Conservation (phyloP, 2,797 vertebrate genomes). For the Sus cebifrons region DNA sequence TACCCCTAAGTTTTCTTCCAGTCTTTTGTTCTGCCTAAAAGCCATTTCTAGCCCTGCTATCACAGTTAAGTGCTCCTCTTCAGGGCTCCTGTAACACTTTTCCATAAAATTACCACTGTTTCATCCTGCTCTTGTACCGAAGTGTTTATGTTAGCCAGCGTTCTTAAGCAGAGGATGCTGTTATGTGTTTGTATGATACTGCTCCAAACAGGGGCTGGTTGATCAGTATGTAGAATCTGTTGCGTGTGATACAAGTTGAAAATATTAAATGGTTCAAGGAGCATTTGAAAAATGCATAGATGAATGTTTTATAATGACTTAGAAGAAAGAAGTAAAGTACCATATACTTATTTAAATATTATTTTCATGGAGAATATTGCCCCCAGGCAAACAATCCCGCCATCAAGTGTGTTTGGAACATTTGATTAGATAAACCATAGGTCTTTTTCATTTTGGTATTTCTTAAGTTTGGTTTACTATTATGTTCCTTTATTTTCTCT, state of each 20-base stretch:
- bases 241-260: not conserved
- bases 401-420: not conserved
- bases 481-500: not conserved
- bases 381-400: not conserved
- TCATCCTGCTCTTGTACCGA: not conserved
- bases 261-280: not conserved
- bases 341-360: not conserved
- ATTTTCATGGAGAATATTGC: conserved; percentile 35
- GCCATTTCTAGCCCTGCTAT: not conserved
- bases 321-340: not conserved
- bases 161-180: conserved; percentile 5
- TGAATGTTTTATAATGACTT: not conserved
- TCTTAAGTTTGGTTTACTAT: not conserved
- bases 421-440: not conserved
- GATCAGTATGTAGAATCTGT: not conserved
- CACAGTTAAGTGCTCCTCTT: not conserved
- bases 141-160: not conserved
- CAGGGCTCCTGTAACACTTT: not conserved
- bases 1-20: not conserved
- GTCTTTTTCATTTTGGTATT: not conserved
- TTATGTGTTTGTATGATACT: not conserved
- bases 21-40: not conserved
- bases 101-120: not conserved
- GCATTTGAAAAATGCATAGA: not conserved
- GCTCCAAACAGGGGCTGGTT: not conserved